phyloP scores from a whole-genome alignment of 2,888 invertebrate species.

The Oscheius sp. region DNA sequence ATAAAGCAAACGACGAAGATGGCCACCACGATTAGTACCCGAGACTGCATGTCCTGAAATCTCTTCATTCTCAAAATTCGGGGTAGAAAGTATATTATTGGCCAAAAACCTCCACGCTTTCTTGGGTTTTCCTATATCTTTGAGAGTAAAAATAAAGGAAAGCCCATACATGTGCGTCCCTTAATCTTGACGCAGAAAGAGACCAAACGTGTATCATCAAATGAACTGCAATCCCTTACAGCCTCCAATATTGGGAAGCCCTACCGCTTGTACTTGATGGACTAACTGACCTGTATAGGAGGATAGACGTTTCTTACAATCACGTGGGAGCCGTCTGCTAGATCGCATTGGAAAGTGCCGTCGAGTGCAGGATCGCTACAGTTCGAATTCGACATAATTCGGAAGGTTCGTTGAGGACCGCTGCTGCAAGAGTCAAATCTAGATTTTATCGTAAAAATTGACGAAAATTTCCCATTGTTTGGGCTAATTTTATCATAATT shows the following conservation, averaged over 20 bases:
- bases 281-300: slow-evolving; percentile 61
- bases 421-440: too few species aligned
- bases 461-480: too few species aligned
- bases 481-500: too few species aligned
- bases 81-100: too few species aligned
- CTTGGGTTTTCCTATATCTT: too few species aligned
- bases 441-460: too few species aligned
- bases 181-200: too few species aligned
- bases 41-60: slow-evolving; percentile 64
- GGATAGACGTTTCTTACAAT: slow-evolving; percentile 65
- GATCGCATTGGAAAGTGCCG: neutral
- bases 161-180: too few species aligned
- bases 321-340: neutral
- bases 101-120: too few species aligned
- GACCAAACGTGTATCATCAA: neutral
- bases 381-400: neutral
- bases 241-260: neutral
- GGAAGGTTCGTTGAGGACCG: too few species aligned
- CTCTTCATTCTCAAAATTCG: neutral
- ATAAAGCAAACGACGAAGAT: slow-evolving; percentile 65
- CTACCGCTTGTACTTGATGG: neutral
- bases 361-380: neutral
- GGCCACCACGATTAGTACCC: slow-evolving; percentile 61
- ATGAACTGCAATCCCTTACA: neutral
- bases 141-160: too few species aligned